Percentiles rank a stretch among this genome's conserved stretches.
Conservation (phyloP, 2,797 vertebrate species). For the Crax fasciolata region DNA sequence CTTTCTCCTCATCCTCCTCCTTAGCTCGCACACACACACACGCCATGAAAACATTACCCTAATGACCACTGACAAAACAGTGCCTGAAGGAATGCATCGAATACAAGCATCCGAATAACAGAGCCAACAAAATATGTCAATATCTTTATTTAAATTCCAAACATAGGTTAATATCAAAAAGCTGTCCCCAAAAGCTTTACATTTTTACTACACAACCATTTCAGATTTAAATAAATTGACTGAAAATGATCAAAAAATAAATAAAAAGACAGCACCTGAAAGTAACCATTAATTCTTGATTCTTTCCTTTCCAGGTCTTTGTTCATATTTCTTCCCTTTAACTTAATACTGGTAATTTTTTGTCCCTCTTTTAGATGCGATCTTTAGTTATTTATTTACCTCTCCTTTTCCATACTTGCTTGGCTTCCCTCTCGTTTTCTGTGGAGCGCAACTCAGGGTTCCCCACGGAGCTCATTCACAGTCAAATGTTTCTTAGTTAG, state of each 20-base stretch:
- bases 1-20: constrained; percentile 8
- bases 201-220: background rate
- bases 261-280: background rate
- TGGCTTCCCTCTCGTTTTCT: constrained; percentile 26
- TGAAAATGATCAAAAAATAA: constrained; percentile 29
- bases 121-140: background rate
- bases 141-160: constrained; percentile 28
- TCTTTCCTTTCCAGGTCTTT: constrained; percentile 45
- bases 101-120: constrained; percentile 34
- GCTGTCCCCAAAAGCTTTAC: background rate
- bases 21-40: too few relatives aligned
- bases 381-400: constrained; percentile 40
- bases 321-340: constrained; percentile 8
- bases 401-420: constrained; percentile 9
- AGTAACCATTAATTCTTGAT: background rate
- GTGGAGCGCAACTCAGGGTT: background rate
- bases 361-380: background rate
- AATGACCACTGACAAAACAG: constrained; percentile 48
- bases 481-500: constrained; percentile 35
- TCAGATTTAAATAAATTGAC: background rate
- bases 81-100: constrained; percentile 19
- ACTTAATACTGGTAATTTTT: background rate
- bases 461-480: constrained; percentile 36
- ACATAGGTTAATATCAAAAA: background rate
- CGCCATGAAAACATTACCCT: background rate